phyloP scores from a whole-genome alignment of 2,888 invertebrate genomes.

The Mimumesa dahlbomi region DNA sequence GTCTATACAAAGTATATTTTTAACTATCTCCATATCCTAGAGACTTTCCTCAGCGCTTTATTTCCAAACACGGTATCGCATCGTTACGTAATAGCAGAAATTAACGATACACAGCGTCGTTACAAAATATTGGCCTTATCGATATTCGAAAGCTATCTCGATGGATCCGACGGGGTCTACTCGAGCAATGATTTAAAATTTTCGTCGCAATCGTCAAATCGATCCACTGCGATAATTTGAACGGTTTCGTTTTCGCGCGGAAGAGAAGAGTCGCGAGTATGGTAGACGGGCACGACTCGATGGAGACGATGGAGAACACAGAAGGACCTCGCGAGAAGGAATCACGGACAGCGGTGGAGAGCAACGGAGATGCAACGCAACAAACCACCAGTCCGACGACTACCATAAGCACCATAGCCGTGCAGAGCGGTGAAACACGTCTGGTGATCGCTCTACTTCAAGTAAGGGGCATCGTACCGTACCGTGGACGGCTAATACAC shows the following conservation, averaged over 20 bases:
- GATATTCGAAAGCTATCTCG: too few species aligned
- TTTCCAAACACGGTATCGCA: too few species aligned
- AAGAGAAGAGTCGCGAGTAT: constrained; percentile 57
- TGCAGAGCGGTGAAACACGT: constrained; percentile 92
- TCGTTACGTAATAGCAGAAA: too few species aligned
- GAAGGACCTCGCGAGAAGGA: constrained; percentile 51
- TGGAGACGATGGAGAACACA: constrained; percentile 59
- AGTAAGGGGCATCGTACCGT: constrained; percentile 83
- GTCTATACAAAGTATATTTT: too few species aligned
- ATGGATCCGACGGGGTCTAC: too few species aligned
- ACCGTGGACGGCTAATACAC: constrained; percentile 13
- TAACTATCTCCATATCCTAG: too few species aligned
- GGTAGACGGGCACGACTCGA: constrained; percentile 72
- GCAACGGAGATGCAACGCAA: constrained; percentile 55
- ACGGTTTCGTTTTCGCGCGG: constrained; percentile 37
- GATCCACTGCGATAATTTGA: constrained; percentile 38
- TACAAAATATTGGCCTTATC: not conserved
- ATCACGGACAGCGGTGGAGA: constrained; percentile 42
- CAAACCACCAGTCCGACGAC: constrained; percentile 83
- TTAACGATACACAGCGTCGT: too few species aligned
- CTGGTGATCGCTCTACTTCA: constrained; percentile 93
- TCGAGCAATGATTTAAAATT: too few species aligned
- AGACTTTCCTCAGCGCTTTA: too few species aligned
- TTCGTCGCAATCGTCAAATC: constrained; percentile 26
- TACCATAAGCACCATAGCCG: constrained; percentile 94